Evolutionary conservation across 1,140 invertebrate genomes (phyloP).

Genomic region (Micrasema minimum): DNA sequence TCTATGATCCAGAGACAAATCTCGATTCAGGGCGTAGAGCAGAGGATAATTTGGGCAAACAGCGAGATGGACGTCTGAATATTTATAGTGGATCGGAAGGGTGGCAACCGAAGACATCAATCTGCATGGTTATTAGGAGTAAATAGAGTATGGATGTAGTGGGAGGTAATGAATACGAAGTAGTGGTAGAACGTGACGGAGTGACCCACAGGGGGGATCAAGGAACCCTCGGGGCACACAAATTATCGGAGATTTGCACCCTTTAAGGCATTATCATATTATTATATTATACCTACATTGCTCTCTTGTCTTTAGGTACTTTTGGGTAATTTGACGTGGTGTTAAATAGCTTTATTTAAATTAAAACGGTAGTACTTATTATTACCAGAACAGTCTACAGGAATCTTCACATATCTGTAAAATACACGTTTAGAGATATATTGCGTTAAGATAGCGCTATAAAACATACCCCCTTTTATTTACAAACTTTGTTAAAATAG

Average conservation of each 20-base stretch:
- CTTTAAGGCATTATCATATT: slow-evolving; percentile 23
- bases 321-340: no score
- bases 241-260: slow-evolving; percentile 41
- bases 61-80: slow-evolving; percentile 45
- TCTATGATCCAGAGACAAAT: slow-evolving; percentile 46
- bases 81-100: slow-evolving; percentile 47
- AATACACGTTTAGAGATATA: no score
- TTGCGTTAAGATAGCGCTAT: no score
- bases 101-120: slow-evolving; percentile 50
- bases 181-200: slow-evolving; percentile 45
- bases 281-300: no score
- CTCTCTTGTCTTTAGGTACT: no score
- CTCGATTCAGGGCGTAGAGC: slow-evolving; percentile 28
- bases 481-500: no score
- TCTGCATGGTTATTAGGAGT: slow-evolving; percentile 48
- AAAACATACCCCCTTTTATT: no score
- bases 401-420: no score
- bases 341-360: no score
- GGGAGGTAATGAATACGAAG: slow-evolving; percentile 49
- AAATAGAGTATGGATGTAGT: slow-evolving; percentile 47
- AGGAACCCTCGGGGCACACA: slow-evolving; percentile 28
- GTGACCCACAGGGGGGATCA: slow-evolving; percentile 45
- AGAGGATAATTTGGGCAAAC: slow-evolving; percentile 37
- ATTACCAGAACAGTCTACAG: no score
- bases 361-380: no score